Evolutionary conservation across 1,140 invertebrate genomes (phyloP).

Genomic region (Triops longicaudatus): DNA sequence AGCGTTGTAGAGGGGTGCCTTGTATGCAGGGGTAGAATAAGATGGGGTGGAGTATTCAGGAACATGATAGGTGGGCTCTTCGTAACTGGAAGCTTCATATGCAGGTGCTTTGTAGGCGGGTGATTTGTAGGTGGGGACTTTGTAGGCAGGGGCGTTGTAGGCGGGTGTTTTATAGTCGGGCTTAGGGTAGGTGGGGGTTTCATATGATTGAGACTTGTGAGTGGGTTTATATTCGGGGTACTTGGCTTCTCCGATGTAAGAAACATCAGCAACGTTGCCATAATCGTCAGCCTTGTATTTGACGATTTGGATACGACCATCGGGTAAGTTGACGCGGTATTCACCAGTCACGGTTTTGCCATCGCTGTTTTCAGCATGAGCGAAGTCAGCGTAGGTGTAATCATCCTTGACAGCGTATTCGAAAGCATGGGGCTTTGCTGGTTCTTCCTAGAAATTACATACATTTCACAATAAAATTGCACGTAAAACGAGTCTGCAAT

Average conservation of each 20-base stretch:
- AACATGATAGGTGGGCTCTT: too few relatives aligned
- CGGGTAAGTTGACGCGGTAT: constrained; percentile 65
- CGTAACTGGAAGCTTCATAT: neutral
- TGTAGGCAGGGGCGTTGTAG: too few relatives aligned
- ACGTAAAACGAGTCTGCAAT: neutral
- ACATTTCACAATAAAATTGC: neutral
- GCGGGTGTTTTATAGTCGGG: constrained; percentile 16
- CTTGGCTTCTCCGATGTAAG: constrained; percentile 59
- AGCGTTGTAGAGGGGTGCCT: too few relatives aligned
- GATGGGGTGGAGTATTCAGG: too few relatives aligned
- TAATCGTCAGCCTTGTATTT: constrained; percentile 66
- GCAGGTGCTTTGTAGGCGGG: constrained; percentile 16
- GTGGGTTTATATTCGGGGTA: constrained; percentile 45
- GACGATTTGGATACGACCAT: constrained; percentile 64
- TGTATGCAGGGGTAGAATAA: too few relatives aligned
- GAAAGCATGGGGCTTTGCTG: constrained; percentile 58
- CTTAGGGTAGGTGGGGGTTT: constrained; percentile 13
- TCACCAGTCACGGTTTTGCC: constrained; percentile 54
- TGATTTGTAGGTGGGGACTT: too few relatives aligned
- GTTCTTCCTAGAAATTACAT: constrained; percentile 40
- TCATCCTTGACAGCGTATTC: constrained; percentile 61
- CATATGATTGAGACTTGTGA: neutral
- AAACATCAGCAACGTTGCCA: constrained; percentile 66
- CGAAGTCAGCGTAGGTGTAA: constrained; percentile 59
- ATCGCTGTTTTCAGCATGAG: constrained; percentile 55